Evolutionary conservation across 2,888 invertebrate species (phyloP), one percentile per base, ranked within the genome.

Genomic region (Lymantria dispar): DNA sequence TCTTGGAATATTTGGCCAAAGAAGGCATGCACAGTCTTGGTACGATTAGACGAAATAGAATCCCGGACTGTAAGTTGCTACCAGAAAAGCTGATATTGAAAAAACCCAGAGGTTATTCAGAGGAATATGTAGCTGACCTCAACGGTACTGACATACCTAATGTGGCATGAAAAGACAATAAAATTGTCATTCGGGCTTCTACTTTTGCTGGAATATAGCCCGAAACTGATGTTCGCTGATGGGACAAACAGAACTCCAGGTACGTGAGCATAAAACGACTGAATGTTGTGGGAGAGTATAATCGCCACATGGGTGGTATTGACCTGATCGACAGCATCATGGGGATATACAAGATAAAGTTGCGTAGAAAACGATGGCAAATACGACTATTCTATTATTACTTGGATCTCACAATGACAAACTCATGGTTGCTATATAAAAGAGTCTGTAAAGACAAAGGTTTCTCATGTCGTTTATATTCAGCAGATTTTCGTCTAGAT

Each of bases 101-200:
- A 58, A 62, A 64, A 58, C 58, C 52, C 39, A 52, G 60, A 36
- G 63, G 62, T 11, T 41, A 22, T 22, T 41, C 41, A 3, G 50
- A 33, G 14, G 45, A 48, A 40, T 47, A 47, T 59, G 60, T 72
- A 14, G 60, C 63, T 39, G 48, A 56, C 44, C 43, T 62, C 45
- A 52, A 70, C 53, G 64, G 57, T 38, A 55, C 58, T 47, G 58
- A 62, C 22, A 46, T 70, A 45, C 55, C 64, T 22, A 60, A 48
- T 45, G 70, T 76, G 36, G 57, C 63, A 11, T 80, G 77, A 74
- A 71, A 69, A 52, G 72, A 76, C 54, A 79, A 79, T 54, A 77
- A 78, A 66, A 54, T 68, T 52, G 76, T 80, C 5, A 70, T 53
- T 9, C 60, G 70, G 13, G 54, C 63, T 39, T 74, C 70, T 30